A percentile compares a stretch with the other conserved stretches of the same genome.
Conservation (phyloP, 2,797 vertebrate species). For the Ara ararauna region DNA sequence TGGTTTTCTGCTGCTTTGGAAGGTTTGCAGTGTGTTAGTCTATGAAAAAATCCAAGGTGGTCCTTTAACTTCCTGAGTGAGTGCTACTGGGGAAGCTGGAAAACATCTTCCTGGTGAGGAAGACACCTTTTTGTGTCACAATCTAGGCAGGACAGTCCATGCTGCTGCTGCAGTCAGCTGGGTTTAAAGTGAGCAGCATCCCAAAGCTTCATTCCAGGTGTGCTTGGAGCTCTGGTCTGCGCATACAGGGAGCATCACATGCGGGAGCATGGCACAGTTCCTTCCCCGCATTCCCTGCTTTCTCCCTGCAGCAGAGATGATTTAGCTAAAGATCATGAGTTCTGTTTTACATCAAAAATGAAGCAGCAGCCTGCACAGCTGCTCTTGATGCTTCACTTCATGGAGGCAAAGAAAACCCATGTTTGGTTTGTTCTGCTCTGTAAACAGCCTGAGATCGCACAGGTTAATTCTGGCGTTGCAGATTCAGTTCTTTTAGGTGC, state of each 20-base stretch:
- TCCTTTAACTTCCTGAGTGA: conserved; percentile 20
- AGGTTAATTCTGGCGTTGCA: not conserved
- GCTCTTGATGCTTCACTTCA: not conserved
- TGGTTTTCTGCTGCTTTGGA: conserved; percentile 11
- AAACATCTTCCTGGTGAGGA: not conserved
- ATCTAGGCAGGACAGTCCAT: fast-evolving
- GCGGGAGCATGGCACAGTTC: not conserved
- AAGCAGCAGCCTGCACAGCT: not conserved
- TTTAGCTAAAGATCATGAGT: not conserved
- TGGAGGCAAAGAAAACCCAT: not conserved
- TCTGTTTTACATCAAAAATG: not conserved
- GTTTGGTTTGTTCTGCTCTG: not conserved
- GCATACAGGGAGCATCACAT: fast-evolving
- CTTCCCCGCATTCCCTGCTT: not conserved
- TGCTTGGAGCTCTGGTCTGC: not conserved
- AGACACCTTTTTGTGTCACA: not conserved
- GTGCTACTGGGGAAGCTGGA: not conserved
- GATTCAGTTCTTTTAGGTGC: not conserved
- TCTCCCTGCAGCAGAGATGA: not conserved
- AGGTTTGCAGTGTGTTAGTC: conserved; percentile 30
- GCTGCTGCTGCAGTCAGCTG: not conserved
- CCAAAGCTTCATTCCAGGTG: not conserved
- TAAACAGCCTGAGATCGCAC: not conserved
- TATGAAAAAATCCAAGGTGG: conserved; percentile 39
- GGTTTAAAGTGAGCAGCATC: not conserved